Conservation (phyloP, 2,113 vertebrate genomes). For the Microtus montanus region DNA sequence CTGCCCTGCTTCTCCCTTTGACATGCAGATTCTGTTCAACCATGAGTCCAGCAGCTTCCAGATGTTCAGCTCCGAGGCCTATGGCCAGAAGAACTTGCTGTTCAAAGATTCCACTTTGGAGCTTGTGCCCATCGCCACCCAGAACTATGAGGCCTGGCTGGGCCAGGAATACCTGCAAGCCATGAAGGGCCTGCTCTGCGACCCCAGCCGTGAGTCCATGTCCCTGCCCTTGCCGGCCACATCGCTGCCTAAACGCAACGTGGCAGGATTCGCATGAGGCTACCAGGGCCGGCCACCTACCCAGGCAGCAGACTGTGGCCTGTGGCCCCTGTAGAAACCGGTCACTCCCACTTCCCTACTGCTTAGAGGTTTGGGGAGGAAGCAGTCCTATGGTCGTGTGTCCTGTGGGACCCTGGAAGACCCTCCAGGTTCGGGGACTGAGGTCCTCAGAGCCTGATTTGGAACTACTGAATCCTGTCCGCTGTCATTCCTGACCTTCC, state of each 20-base stretch:
- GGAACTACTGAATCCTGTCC: not conserved
- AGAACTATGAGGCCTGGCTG: slow-evolving; percentile 91
- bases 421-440: not conserved
- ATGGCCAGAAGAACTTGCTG: slow-evolving; percentile 86
- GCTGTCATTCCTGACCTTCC: not conserved
- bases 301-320: fast-evolving
- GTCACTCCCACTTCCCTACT: not conserved
- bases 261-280: not conserved
- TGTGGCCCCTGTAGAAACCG: not conserved
- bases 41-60: slow-evolving; percentile 85
- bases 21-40: slow-evolving; percentile 83
- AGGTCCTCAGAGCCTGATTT: not conserved
- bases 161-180: slow-evolving; percentile 87
- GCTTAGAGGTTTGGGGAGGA: not conserved
- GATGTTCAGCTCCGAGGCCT: slow-evolving; percentile 90
- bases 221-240: not conserved
- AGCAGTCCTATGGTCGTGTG: not conserved
- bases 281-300: not conserved
- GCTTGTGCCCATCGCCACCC: slow-evolving; percentile 83
- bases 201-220: slow-evolving; percentile 85
- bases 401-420: too few species aligned
- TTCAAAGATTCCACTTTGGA: slow-evolving; percentile 90
- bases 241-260: not conserved
- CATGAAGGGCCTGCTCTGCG: slow-evolving; percentile 91
- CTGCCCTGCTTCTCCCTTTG: not conserved